Percentiles rank a stretch among this genome's conserved stretches.
These are phyloP conservation scores for Antheraea pernyi DNA, from an alignment of 1,140 invertebrate genomes.

Conservation along the genomic window DNA sequence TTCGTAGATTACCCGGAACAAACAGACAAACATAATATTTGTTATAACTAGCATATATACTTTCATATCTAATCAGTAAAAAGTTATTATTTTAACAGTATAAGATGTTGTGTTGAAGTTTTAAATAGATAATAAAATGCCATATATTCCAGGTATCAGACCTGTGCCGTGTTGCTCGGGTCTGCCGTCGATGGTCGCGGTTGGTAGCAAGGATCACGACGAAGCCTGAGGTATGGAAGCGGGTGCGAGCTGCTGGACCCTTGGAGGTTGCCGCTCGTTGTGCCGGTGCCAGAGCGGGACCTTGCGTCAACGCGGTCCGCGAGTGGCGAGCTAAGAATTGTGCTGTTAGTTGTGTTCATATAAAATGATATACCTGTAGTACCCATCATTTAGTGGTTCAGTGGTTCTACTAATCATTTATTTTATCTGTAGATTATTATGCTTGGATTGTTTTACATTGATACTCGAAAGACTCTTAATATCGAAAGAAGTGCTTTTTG, in stretches of 20 bases:
- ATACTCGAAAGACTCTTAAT: too few relatives aligned
- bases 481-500: too few relatives aligned
- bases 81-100: too few relatives aligned
- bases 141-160: constrained; percentile 82
- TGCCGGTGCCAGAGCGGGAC: constrained; percentile 57
- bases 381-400: too few relatives aligned
- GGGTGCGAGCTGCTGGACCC: constrained; percentile 53
- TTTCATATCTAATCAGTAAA: too few relatives aligned
- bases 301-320: constrained; percentile 54
- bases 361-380: neutral
- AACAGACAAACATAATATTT: too few relatives aligned
- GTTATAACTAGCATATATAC: too few relatives aligned
- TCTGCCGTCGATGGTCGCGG: constrained; percentile 90
- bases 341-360: constrained; percentile 36
- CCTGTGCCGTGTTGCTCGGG: constrained; percentile 88
- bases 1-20: too few relatives aligned
- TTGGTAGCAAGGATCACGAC: constrained; percentile 79
- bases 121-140: neutral
- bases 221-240: constrained; percentile 57
- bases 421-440: too few relatives aligned
- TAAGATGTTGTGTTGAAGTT: neutral
- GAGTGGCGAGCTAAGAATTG: constrained; percentile 66
- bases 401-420: too few relatives aligned
- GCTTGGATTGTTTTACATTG: too few relatives aligned
- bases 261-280: constrained; percentile 59